Evolutionary conservation across 2,797 vertebrate species (phyloP).

Genomic region (Mycteria americana): DNA sequence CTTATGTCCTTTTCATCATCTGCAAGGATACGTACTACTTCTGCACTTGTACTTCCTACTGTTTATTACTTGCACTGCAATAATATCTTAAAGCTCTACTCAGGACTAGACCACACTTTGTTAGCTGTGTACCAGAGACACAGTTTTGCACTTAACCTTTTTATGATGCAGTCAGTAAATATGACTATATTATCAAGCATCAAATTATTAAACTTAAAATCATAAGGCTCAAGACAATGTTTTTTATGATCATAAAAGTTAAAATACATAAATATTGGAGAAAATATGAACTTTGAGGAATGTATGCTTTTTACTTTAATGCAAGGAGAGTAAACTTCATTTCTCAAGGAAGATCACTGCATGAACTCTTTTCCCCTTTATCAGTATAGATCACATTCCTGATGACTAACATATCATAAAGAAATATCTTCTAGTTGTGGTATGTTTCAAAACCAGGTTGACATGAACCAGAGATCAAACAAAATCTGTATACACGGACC

Average conservation of each 20-base stretch:
- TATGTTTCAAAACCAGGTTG: constrained; percentile 61
- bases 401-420: constrained; percentile 40
- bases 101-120: not conserved
- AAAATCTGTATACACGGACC: constrained; percentile 62
- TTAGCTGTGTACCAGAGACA: not conserved
- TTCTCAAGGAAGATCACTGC: not conserved
- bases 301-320: not conserved
- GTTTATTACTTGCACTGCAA: not conserved
- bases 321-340: not conserved
- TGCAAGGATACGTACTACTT: not conserved
- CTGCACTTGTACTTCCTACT: not conserved
- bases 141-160: not conserved
- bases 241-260: not conserved
- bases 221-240: not conserved
- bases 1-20: not conserved
- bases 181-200: not conserved
- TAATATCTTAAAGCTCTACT: not conserved
- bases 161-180: not conserved
- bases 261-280: not conserved
- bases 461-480: constrained; percentile 67
- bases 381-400: constrained; percentile 10
- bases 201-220: not conserved
- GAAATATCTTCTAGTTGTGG: constrained; percentile 38
- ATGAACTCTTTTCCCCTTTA: not conserved
- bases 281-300: not conserved